Evolutionary conservation across 1,140 invertebrate species (phyloP), one percentile per base, ranked within the genome.

Genomic region (Theocolax elegans): DNA sequence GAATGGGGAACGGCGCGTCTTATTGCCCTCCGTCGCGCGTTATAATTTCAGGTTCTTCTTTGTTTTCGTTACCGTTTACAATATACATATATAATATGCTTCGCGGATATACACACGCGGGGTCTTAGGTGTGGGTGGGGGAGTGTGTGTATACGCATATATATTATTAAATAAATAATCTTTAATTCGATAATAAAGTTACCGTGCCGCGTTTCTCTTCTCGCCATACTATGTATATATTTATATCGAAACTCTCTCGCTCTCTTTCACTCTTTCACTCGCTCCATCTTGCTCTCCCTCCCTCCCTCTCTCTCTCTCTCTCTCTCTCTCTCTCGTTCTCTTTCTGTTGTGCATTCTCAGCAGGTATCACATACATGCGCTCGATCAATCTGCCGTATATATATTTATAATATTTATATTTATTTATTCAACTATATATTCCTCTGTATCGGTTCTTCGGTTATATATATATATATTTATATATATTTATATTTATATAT

Each of bases 131-230:
- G n/a, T n/a, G n/a, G n/a, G n/a, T n/a, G n/a, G n/a, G n/a, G n/a
- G n/a, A n/a, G n/a, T 9, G 4, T 7, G 3, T 13, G 2, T 10
- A 8, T 8, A n/a, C 23, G 23, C 10, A 35, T 35, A 35, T 35
- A 35, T 35, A 35, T 35, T 35, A 79, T 80, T 81, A 82, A 83
- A 84, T 84, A 85, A 83, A 84, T 83, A 85, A 83, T 83, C 81
- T 83, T 81, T 77, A 83, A 85, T 83, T 77, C 77, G 73, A 83
- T 85, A 83, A 85, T 84, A 85, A 83, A 83, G 78, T 84, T 69
- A 76, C 76, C 79, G 71, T 77, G 73, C 29, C 42, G 54, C 31
- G 46, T 21, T 21, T 44, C 48, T 51, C 19, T 8, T 42, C 23
- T 29, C 60, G 31, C 25, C 51, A 27, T 15, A 21, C 75, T 76